Conservation (phyloP, 2,888 invertebrate species). For the Hirtodrosophila alboralis region DNA sequence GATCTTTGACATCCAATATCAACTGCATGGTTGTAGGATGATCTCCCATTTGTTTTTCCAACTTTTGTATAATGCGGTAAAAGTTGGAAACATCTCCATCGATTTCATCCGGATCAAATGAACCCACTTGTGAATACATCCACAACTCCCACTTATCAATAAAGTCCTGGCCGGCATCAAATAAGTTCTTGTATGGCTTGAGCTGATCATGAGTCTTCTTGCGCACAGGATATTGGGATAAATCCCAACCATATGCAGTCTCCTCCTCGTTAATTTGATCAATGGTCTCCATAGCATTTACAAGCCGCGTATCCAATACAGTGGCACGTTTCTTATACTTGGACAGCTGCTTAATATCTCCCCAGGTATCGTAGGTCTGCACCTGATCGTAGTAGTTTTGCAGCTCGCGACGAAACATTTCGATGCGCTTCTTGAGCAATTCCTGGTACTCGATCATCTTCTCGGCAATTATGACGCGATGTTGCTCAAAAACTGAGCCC, state of each 20-base stretch:
- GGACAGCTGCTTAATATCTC: slow-evolving; percentile 92
- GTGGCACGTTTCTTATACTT: slow-evolving; percentile 92
- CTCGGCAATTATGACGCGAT: slow-evolving; percentile 90
- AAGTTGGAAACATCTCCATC: slow-evolving; percentile 86
- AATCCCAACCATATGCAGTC: slow-evolving; percentile 92
- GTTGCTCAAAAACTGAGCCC: slow-evolving; percentile 92
- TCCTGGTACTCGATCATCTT: slow-evolving; percentile 95
- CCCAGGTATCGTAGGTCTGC: slow-evolving; percentile 94
- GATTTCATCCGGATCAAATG: slow-evolving; percentile 94
- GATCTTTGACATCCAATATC: slow-evolving; percentile 86
- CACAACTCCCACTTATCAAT: slow-evolving; percentile 92
- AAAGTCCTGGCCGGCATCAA: slow-evolving; percentile 95
- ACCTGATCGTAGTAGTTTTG: slow-evolving; percentile 91
- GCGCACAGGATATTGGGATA: slow-evolving; percentile 94
- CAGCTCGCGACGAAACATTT: slow-evolving; percentile 92
- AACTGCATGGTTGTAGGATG: slow-evolving; percentile 90
- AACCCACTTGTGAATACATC: slow-evolving; percentile 93
- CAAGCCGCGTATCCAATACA: slow-evolving; percentile 87
- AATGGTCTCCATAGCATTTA: slow-evolving; percentile 91
- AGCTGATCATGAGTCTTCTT: slow-evolving; percentile 91
- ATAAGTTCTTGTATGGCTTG: slow-evolving; percentile 93
- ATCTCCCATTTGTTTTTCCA: slow-evolving; percentile 94
- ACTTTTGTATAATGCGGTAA: slow-evolving; percentile 90
- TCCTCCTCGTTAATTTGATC: slow-evolving; percentile 97
- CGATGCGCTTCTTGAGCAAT: slow-evolving; percentile 89